A percentile compares a stretch with the other conserved stretches of the same genome.
Evolutionary conservation across 2,888 invertebrate genomes (phyloP).

Genomic region (Lottia gigantea): DNA sequence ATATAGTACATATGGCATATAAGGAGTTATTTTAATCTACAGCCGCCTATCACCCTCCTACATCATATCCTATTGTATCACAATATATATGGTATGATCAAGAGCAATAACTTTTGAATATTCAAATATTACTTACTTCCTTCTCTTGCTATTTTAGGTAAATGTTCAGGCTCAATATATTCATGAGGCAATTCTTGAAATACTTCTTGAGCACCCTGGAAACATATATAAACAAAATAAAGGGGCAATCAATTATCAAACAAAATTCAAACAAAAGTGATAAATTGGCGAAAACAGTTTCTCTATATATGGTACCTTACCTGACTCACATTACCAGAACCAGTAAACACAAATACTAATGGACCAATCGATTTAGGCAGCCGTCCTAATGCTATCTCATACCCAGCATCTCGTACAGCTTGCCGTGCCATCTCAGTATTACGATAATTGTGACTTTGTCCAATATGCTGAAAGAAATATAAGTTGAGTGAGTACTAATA

Average conservation of each 20-base stretch:
- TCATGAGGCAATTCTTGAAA: constrained; percentile 98
- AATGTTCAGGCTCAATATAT: constrained; percentile 94
- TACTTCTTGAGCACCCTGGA: constrained; percentile 75
- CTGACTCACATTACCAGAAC: constrained; percentile 96
- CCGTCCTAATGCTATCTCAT: constrained; percentile 93
- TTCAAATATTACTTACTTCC: constrained; percentile 78
- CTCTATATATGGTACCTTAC: constrained; percentile 59
- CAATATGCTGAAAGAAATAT: constrained; percentile 80
- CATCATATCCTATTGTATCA: too few relatives aligned
- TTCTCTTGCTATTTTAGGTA: constrained; percentile 95
- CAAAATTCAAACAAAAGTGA: too few relatives aligned
- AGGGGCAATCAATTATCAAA: too few relatives aligned
- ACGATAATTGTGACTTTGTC: constrained; percentile 97
- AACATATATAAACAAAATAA: constrained; percentile 1
- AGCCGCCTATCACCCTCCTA: too few relatives aligned
- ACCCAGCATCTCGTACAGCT: constrained; percentile 97
- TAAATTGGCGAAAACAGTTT: too few relatives aligned
- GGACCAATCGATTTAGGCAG: constrained; percentile 99
- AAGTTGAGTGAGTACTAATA: not conserved
- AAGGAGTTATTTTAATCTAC: too few relatives aligned
- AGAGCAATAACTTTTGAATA: too few relatives aligned
- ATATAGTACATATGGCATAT: too few relatives aligned
- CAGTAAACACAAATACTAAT: constrained; percentile 96
- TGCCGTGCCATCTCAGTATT: constrained; percentile 98
- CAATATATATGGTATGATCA: too few relatives aligned